Evolutionary conservation across 2,888 invertebrate genomes (phyloP).

Genomic region (Drosophila multiciliata): DNA sequence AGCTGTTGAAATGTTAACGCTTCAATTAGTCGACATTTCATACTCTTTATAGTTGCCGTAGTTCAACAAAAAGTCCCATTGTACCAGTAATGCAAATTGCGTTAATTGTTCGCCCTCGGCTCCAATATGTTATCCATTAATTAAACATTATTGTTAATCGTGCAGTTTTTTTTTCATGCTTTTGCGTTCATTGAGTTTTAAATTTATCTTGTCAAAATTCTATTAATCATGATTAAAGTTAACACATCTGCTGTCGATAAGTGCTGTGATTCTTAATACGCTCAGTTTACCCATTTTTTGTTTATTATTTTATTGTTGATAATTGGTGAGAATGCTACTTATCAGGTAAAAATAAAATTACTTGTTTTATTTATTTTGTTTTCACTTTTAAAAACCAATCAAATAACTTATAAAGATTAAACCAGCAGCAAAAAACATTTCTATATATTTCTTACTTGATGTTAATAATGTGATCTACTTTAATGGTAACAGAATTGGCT

Average conservation of each 20-base stretch:
- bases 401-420: too few species aligned
- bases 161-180: neutral
- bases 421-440: neutral
- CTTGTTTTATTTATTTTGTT: neutral
- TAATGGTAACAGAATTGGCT: too few species aligned
- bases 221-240: constrained; percentile 61
- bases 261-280: constrained; percentile 18
- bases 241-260: neutral
- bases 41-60: neutral
- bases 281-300: neutral
- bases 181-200: neutral
- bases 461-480: too few species aligned
- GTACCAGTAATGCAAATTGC: constrained; percentile 58
- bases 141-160: constrained; percentile 55
- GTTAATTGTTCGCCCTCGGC: constrained; percentile 64
- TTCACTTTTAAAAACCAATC: neutral
- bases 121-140: constrained; percentile 68
- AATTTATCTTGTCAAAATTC: constrained; percentile 50
- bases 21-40: constrained; percentile 60
- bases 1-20: constrained; percentile 71
- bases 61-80: constrained; percentile 22
- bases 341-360: neutral
- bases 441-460: neutral
- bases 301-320: neutral
- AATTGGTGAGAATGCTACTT: neutral